Evolutionary conservation across 2,888 invertebrate species (phyloP), one percentile per base, ranked within the genome.

Genomic region (Polymixis lichenea): DNA sequence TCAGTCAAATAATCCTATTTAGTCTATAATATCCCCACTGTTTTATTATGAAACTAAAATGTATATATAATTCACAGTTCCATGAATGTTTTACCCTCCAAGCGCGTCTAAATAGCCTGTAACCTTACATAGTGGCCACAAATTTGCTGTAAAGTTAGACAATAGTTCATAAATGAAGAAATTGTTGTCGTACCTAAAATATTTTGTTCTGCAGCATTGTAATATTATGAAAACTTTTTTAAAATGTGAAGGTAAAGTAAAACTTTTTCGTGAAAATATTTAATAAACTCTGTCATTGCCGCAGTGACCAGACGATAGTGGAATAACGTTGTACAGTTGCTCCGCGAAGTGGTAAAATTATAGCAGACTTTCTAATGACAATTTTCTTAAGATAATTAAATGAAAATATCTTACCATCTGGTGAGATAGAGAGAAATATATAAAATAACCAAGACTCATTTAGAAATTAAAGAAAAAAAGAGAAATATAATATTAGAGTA

Each of bases 341-440:
- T 51, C 13, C 28, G 51, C 9, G 56, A 32, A 22, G 51, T 28
- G 28, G 66, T 32, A 32, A 56, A 56, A 51, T 19, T 28, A 25
- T 62, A 43, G 5, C 15, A 55, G 19, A 51, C 11, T 22, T 28
- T 28, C 15, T 43, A 19, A 51, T 49, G 43, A 43, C 1, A 73
- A 56, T 77, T 77, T 79, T 64, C 43, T 51, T 51, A 32, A 15
- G 15, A 22, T 73, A 72, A 80, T 64, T 25, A 25, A 72, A 80
- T 11, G 6, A 58, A 46, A 80, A 73, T 25, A 25, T 49, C 22
- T 51, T 74, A n/a, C 2, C n/a, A 19, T 72, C 55, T 28, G 2
- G 0, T 19, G 8, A 62, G 28, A 49, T 25, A 9, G 5, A 17
- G 19, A 17, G 46, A 22, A 46, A 49, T 15, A 25, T 19, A 58